A percentile compares a stretch with the other conserved stretches of the same genome.
These are phyloP conservation scores for Hipposideros larvatus DNA, from an alignment of 2,797 vertebrate genomes.

Conservation along the genomic window DNA sequence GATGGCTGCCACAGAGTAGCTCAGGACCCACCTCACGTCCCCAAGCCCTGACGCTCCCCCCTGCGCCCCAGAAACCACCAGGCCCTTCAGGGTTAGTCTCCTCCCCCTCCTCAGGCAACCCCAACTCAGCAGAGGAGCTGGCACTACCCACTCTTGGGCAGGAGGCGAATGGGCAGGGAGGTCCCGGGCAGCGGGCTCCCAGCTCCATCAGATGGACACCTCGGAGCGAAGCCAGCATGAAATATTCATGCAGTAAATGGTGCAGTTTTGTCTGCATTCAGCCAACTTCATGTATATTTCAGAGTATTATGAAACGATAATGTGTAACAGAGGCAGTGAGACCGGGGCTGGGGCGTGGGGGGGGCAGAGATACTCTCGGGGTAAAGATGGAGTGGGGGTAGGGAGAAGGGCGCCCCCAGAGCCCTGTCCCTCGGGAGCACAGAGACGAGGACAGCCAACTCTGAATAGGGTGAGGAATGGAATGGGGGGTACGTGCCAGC, in stretches of 20 bases:
- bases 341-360: slow-evolving; percentile 52
- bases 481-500: rapidly evolving
- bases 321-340: slow-evolving; percentile 82
- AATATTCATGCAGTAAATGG: slow-evolving; percentile 99
- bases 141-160: not conserved
- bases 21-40: rapidly evolving
- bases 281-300: slow-evolving; percentile 96
- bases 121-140: not conserved
- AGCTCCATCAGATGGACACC: slow-evolving; percentile 86
- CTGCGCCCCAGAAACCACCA: not conserved
- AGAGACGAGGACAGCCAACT: rapidly evolving
- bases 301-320: slow-evolving; percentile 91
- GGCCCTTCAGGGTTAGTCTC: not conserved
- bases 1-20: not conserved
- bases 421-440: not conserved
- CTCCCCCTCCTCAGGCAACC: not conserved
- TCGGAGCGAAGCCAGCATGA: slow-evolving; percentile 90
- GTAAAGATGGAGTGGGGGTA: not conserved
- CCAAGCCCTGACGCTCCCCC: not conserved
- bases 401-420: not conserved
- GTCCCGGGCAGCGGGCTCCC: slow-evolving; percentile 73
- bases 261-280: slow-evolving; percentile 94
- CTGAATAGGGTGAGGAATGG: not conserved
- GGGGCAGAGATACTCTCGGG: not conserved
- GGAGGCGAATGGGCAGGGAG: slow-evolving; percentile 31